Evolutionary conservation across 2,113 vertebrate species (phyloP).

Genomic region (Dromiciops gliroides): DNA sequence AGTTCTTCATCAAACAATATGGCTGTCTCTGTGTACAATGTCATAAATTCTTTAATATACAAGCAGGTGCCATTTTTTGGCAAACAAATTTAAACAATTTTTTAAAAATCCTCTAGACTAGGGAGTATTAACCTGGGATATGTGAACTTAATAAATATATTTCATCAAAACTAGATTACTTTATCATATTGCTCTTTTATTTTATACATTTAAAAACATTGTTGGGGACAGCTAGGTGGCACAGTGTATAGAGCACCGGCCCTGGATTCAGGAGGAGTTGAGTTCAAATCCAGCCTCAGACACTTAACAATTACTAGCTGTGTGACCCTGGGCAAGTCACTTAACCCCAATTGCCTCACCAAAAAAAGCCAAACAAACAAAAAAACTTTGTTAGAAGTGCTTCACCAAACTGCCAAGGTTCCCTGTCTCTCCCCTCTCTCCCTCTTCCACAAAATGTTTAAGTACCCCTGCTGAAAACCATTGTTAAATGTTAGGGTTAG

Average conservation of each 20-base stretch:
- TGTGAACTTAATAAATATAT: neutral
- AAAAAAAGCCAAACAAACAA: too few relatives aligned
- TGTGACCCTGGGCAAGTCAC: too few relatives aligned
- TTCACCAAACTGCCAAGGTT: neutral
- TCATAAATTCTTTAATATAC: slow-evolving; percentile 70
- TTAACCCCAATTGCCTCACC: too few relatives aligned
- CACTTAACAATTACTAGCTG: too few relatives aligned
- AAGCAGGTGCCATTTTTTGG: slow-evolving; percentile 43
- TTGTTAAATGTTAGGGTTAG: neutral
- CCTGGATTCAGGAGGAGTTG: too few relatives aligned
- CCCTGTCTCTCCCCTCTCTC: neutral
- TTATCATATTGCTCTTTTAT: neutral
- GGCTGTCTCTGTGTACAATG: too few relatives aligned
- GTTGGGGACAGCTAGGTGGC: too few relatives aligned
- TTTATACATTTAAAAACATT: neutral
- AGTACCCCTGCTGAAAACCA: neutral
- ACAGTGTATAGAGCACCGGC: too few relatives aligned
- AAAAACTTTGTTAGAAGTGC: neutral
- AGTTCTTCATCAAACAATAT: too few relatives aligned
- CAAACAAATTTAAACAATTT: neutral
- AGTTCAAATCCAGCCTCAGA: too few relatives aligned
- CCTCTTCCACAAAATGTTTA: neutral
- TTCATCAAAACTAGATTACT: neutral
- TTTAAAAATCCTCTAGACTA: neutral
- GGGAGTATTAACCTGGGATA: slow-evolving; percentile 7